Evolutionary conservation across 2,888 invertebrate species (phyloP).

Genomic region (Drosophila parthenogenetica): DNA sequence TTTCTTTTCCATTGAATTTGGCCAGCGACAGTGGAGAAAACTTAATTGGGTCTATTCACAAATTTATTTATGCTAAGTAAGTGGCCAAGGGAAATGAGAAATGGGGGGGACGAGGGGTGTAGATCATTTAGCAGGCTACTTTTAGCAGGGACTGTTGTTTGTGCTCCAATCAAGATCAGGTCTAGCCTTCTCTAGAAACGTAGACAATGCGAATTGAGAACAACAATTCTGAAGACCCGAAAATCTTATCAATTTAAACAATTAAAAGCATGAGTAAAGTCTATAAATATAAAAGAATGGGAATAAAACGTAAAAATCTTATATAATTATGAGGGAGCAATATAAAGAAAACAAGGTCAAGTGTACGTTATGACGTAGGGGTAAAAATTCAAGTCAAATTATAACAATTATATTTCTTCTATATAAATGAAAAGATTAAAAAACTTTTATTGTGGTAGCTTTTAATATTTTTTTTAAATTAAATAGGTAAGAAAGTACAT

Average conservation of each 20-base stretch:
- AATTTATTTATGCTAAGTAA: conserved; percentile 66
- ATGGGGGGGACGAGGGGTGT: background rate
- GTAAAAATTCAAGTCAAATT: too few relatives aligned
- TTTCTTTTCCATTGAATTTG: conserved; percentile 66
- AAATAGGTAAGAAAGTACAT: too few relatives aligned
- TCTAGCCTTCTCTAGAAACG: conserved; percentile 25
- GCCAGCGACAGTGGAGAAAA: conserved; percentile 46
- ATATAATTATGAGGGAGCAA: conserved; percentile 10
- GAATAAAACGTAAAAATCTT: conserved; percentile 2
- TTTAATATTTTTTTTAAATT: too few relatives aligned
- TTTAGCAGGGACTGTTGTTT: conserved; percentile 8
- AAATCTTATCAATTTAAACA: conserved; percentile 56
- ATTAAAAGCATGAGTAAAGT: conserved; percentile 53
- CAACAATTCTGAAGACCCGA: conserved; percentile 40
- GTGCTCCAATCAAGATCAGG: conserved; percentile 8
- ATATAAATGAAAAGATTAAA: too few relatives aligned
- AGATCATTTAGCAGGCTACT: conserved; percentile 25
- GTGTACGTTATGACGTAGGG: conserved; percentile 17
- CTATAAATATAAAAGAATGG: conserved; percentile 46
- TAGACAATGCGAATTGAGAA: conserved; percentile 9
- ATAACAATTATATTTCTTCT: too few relatives aligned
- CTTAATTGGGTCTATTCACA: conserved; percentile 61
- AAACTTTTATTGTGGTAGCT: too few relatives aligned
- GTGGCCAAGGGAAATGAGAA: background rate
- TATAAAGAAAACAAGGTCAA: conserved; percentile 47